Base-by-base conservation (phyloP, 1,140 invertebrate genomes). In the Delia radicum region DNA sequence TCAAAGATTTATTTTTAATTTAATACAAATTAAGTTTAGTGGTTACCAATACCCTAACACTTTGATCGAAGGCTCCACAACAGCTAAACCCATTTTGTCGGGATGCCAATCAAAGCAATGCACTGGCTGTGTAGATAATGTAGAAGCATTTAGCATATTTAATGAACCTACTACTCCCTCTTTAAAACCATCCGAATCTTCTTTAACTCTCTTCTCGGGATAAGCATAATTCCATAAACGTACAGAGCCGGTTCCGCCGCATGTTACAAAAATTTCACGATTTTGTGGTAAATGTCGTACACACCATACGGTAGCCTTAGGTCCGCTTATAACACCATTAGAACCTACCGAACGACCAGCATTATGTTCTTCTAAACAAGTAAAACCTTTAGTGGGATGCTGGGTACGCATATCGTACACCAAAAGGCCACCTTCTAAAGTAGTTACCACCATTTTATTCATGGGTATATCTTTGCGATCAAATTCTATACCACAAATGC, bases 181-280 rank as follows among this genome's bases (percentile, higher is more conserved):
- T 6, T 91, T 89, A 6, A 89, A 87, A 0, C 93, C 94, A 0
- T 88, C 81, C 77, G 94, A 91, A 69, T 85, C 82, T 62, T 91
- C 89, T 73, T 90, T 88, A 55, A 88, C 90, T 69, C 96, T 87
- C 77, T 92, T 92, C 33, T 91, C 89, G 5, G 96, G 96, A 87
- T 98, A 98, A 78, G 92, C 90, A 85, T 98, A 98, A 91, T 98
- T 95, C 96, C 96, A 98, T 13, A 98, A 87, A 80, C 92, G 91
- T 2, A 98, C 82, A 21, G 94, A 93, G 29, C 96, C 97, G 82
- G 91, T 92, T 12, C 97, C 96, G 8, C 96, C 95, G 79, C 93
- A 92, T 0, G 96, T 97, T 79, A 94, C 90, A 84, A 98, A 98
- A n/a, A 98, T 86, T 84, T 98, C 96, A 72, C 96, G 89, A 86